A percentile compares a stretch with the other conserved stretches of the same genome.
phyloP scores from a whole-genome alignment of 2,888 invertebrate species.

The Scaptomyza caliginosa region DNA sequence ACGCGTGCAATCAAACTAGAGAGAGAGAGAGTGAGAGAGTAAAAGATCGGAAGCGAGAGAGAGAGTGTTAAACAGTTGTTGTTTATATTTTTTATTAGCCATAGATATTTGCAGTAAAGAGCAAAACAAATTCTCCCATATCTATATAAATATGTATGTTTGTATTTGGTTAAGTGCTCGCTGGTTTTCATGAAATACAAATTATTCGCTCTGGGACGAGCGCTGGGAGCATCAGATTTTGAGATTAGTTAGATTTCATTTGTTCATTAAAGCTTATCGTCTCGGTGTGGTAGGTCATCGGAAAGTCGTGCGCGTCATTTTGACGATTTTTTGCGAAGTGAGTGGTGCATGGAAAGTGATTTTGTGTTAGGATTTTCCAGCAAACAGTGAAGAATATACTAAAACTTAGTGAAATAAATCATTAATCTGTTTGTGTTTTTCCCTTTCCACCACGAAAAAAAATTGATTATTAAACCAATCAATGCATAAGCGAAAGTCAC shows the following conservation, averaged over 20 bases:
- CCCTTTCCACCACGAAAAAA: background rate
- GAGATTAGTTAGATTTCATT: conserved; percentile 43
- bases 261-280: conserved; percentile 41
- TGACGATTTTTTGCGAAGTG: conserved; percentile 6
- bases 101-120: conserved; percentile 50
- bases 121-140: conserved; percentile 22
- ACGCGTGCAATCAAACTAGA: conserved; percentile 1
- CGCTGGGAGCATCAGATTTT: conserved; percentile 28
- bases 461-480: too few relatives aligned
- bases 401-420: background rate
- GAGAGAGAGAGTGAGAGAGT: background rate
- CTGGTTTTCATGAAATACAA: conserved; percentile 32
- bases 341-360: conserved; percentile 16
- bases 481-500: background rate
- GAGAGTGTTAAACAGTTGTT: conserved; percentile 13
- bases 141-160: conserved; percentile 1
- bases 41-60: background rate
- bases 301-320: conserved; percentile 21
- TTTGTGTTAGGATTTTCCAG: background rate
- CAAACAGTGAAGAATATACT: background rate
- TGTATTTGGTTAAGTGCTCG: background rate
- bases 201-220: conserved; percentile 21
- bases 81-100: conserved; percentile 62
- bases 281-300: conserved; percentile 45
- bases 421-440: too few relatives aligned